phyloP scores from a whole-genome alignment of 1,140 invertebrate species.

The Cotesia vestalis region DNA sequence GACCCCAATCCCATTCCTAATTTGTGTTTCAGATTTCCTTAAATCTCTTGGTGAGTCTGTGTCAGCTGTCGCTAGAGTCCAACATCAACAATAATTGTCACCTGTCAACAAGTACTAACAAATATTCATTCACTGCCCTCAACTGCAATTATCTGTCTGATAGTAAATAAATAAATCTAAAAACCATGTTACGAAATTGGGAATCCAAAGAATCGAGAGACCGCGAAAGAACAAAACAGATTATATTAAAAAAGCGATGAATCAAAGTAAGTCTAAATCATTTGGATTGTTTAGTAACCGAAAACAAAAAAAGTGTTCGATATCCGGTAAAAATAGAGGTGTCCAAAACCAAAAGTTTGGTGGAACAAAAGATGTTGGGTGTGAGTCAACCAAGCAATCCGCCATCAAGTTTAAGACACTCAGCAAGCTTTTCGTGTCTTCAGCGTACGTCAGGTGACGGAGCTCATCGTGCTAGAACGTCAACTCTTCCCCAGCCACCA shows the following conservation, averaged over 20 bases:
- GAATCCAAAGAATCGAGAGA: constrained; percentile 20
- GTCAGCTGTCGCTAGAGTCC: not conserved
- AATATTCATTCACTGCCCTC: constrained; percentile 26
- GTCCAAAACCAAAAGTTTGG: constrained; percentile 32
- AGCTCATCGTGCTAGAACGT: constrained; percentile 63
- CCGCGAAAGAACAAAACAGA: constrained; percentile 1
- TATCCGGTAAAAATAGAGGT: not conserved
- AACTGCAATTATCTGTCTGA: constrained; percentile 18
- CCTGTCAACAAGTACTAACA: constrained; percentile 28
- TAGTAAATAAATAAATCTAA: not conserved
- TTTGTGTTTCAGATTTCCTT: constrained; percentile 59
- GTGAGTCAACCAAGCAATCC: constrained; percentile 63
- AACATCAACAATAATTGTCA: constrained; percentile 26
- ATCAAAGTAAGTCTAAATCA: not conserved
- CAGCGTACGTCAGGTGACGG: constrained; percentile 57
- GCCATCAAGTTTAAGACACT: constrained; percentile 65
- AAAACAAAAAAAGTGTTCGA: too few species aligned
- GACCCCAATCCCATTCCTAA: constrained; percentile 57
- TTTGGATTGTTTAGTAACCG: not conserved
- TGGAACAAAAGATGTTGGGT: constrained; percentile 55
- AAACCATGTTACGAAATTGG: constrained; percentile 13
- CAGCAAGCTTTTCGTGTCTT: constrained; percentile 67
- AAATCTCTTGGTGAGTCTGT: constrained; percentile 3
- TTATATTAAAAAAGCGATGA: constrained; percentile 22
- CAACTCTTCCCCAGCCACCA: constrained; percentile 63